Base-by-base conservation (phyloP, 2,797 vertebrate species). In the Pseudochaenichthys georgianus region DNA sequence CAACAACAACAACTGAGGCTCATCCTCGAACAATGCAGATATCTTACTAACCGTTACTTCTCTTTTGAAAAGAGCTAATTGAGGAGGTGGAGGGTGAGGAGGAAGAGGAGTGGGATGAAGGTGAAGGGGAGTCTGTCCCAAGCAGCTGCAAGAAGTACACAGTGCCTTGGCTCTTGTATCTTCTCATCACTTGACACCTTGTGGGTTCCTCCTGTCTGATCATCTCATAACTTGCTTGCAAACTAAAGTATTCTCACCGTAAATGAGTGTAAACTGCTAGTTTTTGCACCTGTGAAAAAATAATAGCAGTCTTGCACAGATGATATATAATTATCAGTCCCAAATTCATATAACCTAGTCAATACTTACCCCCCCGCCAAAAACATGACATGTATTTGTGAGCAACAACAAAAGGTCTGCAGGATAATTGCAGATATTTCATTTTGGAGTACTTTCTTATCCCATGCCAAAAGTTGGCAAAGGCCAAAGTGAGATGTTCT, bases 21-120 rank as follows among this genome's bases (percentile, higher is more conserved):
- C 88, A 87, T 92, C 89, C 88, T 68, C 0, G 13, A 73, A 92
- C 91, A 92, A 92, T 86, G 78, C 59, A 28, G 61, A 83, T 84
- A 86, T 67, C 83, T 80, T 82, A 46, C 85, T 66, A 91, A 89
- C 86, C 88, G 87, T 91, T 88, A 87, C 92, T 88, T 78, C 80
- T 73, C 78, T 82, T 87, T 88, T 85, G 83, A 88, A 88, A 71
- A 75, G 81, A 88, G 83, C 89, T 90, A 92, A 92, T 90, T 90
- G 87, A 89, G 81, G 66, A 88, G 91, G 81, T 75, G 89, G 75
- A 66, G 65, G 59, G 65, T 79, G 80, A 42, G 66, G 82, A 76
- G 78, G 86, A 74, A 57, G 83, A 88, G 70, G 82, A 84, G 79
- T 43, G 23, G 65, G 77, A 83, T 64, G 78, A 83, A 82, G 73